Base-by-base conservation (phyloP, 2,888 invertebrate genomes). In the Xestia sexstrigata region DNA sequence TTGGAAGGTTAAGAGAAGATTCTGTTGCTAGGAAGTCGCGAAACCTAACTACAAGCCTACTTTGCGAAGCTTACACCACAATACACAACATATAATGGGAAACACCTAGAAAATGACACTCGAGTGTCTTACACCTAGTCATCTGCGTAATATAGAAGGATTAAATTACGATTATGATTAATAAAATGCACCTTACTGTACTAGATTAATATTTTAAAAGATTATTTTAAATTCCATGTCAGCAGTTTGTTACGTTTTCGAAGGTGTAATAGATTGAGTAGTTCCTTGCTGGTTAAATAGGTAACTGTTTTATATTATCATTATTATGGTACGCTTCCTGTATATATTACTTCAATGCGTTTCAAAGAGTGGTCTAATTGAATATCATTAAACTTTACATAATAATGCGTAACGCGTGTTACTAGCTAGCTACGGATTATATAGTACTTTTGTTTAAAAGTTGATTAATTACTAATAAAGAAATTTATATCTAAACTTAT, bases 41-140 rank as follows among this genome's bases (percentile, higher is more conserved):
- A 93, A 94, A 94, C 95, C 96, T 96, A 96, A 94, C 96, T 96
- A 96, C 93, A 92, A 94, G 93, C 93, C 95, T 96, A 96, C 94
- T 84, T 90, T 91, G 95, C 95, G 91, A 95, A 95, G 95, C 96
- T 93, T 94, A 94, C 94, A 95, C 92, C 93, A 94, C 94, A 90
- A 94, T 93, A 94, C 94, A 96, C 95, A 95, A 96, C 96, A 95
- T 92, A 95, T 92, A 93, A 85, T 93, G 91, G 94, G 93, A 95
- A 93, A 96, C 95, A 94, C 91, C 95, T 96, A 96, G 91, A 95
- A 94, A 93, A 91, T 87, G 94, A 94, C 95, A 95, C 94, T 83
- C 88, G 49, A 87, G 93, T 94, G 95, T 91, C 96, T 95, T 95
- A 95, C 89, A 91, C 81, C 95, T 96, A 96, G 90, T 91, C 93